Percentiles rank a stretch among this genome's conserved stretches.
These are phyloP conservation scores for Pseudococcus jackbeardsleyi DNA, from an alignment of 2,888 invertebrate species.

Conservation along the genomic window DNA sequence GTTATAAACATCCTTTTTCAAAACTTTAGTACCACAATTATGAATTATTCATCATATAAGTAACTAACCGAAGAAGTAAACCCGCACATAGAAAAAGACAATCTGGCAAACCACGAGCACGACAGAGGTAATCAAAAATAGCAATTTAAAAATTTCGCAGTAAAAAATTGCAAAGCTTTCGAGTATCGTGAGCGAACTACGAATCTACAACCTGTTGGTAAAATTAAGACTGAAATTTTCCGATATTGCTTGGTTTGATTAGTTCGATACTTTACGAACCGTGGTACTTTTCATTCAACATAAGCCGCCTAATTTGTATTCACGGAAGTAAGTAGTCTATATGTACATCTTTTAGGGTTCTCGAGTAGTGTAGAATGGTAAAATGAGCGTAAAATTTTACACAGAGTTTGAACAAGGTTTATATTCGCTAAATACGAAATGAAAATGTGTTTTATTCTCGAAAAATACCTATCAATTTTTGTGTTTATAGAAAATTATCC, in stretches of 20 bases:
- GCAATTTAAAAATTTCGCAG: slow-evolving; percentile 29
- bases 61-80: slow-evolving; percentile 43
- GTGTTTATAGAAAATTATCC: neutral
- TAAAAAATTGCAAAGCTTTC: neutral
- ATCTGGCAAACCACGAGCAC: slow-evolving; percentile 33
- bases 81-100: slow-evolving; percentile 14
- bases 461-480: neutral
- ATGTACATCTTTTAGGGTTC: slow-evolving; percentile 12
- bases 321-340: slow-evolving; percentile 62
- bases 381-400: neutral
- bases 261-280: neutral
- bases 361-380: neutral
- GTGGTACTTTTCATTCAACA: neutral
- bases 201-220: no score
- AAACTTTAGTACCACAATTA: slow-evolving; percentile 59
- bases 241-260: no score
- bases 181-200: neutral
- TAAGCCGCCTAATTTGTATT: slow-evolving; percentile 56
- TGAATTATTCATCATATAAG: slow-evolving; percentile 62
- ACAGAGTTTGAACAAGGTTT: neutral
- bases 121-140: slow-evolving; percentile 43
- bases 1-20: slow-evolving; percentile 63
- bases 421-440: neutral
- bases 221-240: no score
- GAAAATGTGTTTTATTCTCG: neutral